Base-by-base conservation (phyloP, 2,888 invertebrate genomes). In the Conus canariensis region DNA sequence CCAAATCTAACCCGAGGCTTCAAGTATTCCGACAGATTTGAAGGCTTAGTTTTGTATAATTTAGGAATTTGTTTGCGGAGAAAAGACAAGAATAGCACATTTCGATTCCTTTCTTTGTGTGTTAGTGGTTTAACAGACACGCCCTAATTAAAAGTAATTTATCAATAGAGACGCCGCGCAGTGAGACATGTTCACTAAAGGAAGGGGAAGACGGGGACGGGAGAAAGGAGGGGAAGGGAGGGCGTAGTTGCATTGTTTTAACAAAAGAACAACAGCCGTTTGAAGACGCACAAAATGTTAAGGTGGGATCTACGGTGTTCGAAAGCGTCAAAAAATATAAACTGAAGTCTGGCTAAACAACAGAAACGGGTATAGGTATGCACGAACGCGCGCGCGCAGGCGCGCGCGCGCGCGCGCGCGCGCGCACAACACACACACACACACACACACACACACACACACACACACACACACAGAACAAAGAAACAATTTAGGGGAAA, bases 21-120 rank as follows among this genome's bases (percentile, higher is more conserved):
- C 19, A 7, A 10, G 25, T 45, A 83, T 22, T 58, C 82, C 58
- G 16, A 22, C 82, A 83, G 19, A 56, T 83, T 83, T 83, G 19
- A 58, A 83, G 82, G 19, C 82, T 83, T 83, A 83, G 82, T 83
- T 83, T 83, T 58, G 82, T 83, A 83, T 83, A 83, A 83, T 83
- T 77, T 64, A 64, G 64, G 64, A 64, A 14, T 64, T 10, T 64
- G 64, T 80, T 30, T 45, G 14, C 80, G 10, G 22, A 58, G 22
- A 3, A 58, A 25, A 10, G 7, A 5, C 7, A 58, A 58, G 56
- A 58, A 58, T 58, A 83, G 14, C 30, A 30, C 3, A 56, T 6
- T 58, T 22, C 7, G 3, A 22, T 58, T 83, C 16, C 45, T 83
- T n/a, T 83, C 19, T 83, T 19, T 83, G 56, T 82, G 82, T 83